These are phyloP conservation scores for Achatina immaculata DNA, from an alignment of 1,140 invertebrate species.

Conservation along the genomic window DNA sequence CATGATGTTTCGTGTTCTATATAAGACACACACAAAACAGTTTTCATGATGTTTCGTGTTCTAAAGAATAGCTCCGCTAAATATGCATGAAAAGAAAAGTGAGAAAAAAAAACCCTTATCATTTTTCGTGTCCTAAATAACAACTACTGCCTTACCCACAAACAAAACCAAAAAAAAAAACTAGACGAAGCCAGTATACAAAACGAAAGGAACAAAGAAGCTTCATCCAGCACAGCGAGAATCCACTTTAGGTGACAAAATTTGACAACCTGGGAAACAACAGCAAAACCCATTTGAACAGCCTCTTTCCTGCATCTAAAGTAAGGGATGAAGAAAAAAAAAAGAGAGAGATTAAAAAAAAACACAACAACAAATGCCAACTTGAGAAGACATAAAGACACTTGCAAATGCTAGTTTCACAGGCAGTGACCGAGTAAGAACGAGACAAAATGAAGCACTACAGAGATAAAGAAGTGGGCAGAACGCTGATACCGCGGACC, in stretches of 20 bases:
- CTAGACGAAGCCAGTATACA: background rate
- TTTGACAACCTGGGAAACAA: background rate
- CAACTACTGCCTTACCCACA: background rate
- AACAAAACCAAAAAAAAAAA: background rate
- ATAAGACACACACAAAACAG: too few species aligned
- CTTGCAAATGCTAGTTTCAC: too few species aligned
- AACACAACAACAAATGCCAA: background rate
- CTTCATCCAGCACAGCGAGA: background rate
- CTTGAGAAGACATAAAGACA: background rate
- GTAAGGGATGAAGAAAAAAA: too few species aligned
- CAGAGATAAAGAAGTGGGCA: too few species aligned
- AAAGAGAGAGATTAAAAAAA: slow-evolving; percentile 10
- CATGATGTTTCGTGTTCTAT: too few species aligned
- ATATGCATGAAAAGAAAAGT: too few species aligned
- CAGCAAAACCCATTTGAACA: background rate
- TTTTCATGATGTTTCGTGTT: too few species aligned
- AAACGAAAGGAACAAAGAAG: background rate
- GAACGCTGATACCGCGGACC: too few species aligned
- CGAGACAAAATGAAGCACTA: too few species aligned
- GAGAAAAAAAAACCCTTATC: too few species aligned
- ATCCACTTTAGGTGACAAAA: background rate
- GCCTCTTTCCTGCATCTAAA: background rate
- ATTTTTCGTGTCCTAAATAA: background rate
- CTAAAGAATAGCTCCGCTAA: too few species aligned
- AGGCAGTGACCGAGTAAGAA: too few species aligned